phyloP scores from a whole-genome alignment of 2,888 invertebrate genomes.

The Neoaliturus tenellus region DNA sequence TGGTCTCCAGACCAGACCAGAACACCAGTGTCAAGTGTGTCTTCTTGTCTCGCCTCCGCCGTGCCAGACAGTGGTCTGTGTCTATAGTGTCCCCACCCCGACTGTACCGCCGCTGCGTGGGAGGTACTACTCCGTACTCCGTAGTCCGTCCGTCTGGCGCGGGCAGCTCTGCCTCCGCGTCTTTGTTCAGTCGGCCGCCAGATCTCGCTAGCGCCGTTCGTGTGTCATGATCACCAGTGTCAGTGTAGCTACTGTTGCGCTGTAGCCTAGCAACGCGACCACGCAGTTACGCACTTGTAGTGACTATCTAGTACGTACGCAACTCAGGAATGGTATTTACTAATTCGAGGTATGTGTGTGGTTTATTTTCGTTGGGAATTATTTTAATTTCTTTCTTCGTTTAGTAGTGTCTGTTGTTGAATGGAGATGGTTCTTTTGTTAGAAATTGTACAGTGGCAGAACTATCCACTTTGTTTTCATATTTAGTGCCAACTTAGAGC shows the following conservation, averaged over 20 bases:
- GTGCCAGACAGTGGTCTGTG: neutral
- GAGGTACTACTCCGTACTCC: no score
- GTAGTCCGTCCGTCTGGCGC: constrained; percentile 2
- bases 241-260: neutral
- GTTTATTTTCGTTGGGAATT: neutral
- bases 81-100: neutral
- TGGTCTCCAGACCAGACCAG: no score
- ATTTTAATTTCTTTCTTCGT: constrained; percentile 8
- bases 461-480: no score
- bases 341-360: constrained; percentile 34
- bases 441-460: no score
- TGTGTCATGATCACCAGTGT: neutral
- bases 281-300: neutral
- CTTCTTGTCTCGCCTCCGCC: neutral
- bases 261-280: neutral
- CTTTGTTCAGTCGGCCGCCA: constrained; percentile 44
- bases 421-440: no score
- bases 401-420: neutral
- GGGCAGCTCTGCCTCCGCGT: no score
- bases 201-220: constrained; percentile 21
- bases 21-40: no score
- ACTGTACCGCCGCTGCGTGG: constrained; percentile 32
- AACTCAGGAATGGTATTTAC: constrained; percentile 47
- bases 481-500: no score
- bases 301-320: neutral